These are phyloP conservation scores for Philereme vetulata DNA, from an alignment of 2,888 invertebrate genomes.

Conservation along the genomic window DNA sequence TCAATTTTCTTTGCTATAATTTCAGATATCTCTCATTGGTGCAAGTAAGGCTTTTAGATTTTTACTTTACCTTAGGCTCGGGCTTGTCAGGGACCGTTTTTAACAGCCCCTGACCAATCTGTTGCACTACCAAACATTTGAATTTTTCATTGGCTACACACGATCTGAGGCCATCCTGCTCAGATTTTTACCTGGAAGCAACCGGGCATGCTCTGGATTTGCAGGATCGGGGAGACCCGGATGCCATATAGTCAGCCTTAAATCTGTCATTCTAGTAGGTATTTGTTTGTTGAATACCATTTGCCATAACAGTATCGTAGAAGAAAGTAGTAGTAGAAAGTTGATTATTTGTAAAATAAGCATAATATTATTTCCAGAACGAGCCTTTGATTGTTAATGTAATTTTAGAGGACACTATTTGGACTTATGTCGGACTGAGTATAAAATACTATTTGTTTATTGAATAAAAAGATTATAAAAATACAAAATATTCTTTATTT, in stretches of 20 bases:
- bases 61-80: neutral
- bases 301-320: slow-evolving; percentile 17
- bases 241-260: no score
- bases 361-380: slow-evolving; percentile 59
- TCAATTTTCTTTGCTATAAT: no score
- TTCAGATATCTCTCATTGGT: neutral
- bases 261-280: slow-evolving; percentile 28
- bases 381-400: slow-evolving; percentile 61
- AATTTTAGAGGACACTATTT: slow-evolving; percentile 68
- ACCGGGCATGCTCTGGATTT: no score
- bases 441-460: slow-evolving; percentile 78
- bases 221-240: no score
- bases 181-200: no score
- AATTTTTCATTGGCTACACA: no score
- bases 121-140: no score
- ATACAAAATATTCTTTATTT: slow-evolving; percentile 22
- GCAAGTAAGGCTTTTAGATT: slow-evolving; percentile 7
- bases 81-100: no score
- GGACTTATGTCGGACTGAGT: slow-evolving; percentile 76
- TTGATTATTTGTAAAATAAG: slow-evolving; percentile 46
- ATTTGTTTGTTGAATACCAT: slow-evolving; percentile 39
- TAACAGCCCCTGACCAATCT: no score
- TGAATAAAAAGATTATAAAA: slow-evolving; percentile 66
- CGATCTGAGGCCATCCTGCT: no score
- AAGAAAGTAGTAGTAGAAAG: slow-evolving; percentile 27